Conservation (phyloP, 2,113 vertebrate species). For the Lathamus discolor region DNA sequence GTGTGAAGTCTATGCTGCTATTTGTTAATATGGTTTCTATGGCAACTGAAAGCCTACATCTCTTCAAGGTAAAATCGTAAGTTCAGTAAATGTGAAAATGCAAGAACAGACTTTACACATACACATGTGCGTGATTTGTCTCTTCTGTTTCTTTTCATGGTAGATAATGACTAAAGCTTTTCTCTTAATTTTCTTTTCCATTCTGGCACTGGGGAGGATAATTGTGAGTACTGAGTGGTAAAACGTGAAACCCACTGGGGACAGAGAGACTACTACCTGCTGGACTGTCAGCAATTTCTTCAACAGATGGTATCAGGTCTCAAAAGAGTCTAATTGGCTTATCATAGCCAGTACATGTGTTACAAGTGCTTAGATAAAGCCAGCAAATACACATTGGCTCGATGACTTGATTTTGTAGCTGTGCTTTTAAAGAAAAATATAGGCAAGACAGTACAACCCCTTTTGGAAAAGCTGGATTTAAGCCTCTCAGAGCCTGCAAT, state of each 20-base stretch:
- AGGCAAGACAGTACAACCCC: not conserved
- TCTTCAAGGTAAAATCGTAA: conserved; percentile 29
- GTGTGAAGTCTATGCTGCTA: not conserved
- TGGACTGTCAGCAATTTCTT: not conserved
- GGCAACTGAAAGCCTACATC: conserved; percentile 9
- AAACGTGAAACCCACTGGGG: not conserved
- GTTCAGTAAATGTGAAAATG: not conserved
- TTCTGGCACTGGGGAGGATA: not conserved
- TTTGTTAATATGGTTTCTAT: conserved; percentile 51
- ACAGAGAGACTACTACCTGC: not conserved
- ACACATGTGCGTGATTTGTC: not conserved
- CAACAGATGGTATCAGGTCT: conserved; percentile 31
- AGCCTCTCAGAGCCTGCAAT: not conserved
- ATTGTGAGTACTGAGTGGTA: not conserved
- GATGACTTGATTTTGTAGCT: conserved; percentile 7
- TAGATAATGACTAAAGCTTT: not conserved
- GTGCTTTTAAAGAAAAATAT: not conserved
- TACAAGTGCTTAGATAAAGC: not conserved
- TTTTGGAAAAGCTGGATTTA: not conserved
- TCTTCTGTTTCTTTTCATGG: not conserved
- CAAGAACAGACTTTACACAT: not conserved
- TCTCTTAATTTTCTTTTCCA: not conserved
- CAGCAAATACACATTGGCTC: not conserved
- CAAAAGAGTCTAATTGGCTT: conserved; percentile 32
- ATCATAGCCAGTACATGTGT: not conserved